Conservation (phyloP, 2,113 vertebrate species). For the Ictidomys tridecemlineatus region DNA sequence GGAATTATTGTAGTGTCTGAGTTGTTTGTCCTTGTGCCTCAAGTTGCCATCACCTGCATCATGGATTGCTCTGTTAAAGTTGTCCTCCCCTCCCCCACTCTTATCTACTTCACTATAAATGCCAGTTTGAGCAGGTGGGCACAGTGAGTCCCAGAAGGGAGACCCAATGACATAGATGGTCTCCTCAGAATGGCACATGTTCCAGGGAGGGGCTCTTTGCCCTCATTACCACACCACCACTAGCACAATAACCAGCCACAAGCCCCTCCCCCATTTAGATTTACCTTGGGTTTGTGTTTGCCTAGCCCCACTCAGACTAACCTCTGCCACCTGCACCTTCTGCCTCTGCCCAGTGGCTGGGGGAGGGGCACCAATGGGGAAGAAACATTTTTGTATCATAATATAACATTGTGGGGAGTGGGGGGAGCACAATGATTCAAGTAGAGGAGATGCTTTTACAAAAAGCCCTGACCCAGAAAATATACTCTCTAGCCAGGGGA, state of each 20-base stretch:
- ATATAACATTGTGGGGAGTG: slow-evolving; percentile 76
- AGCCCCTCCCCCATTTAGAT: background rate
- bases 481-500: background rate
- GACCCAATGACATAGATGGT: background rate
- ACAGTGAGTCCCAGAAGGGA: background rate
- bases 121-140: background rate
- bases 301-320: background rate
- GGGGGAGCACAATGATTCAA: slow-evolving; percentile 69
- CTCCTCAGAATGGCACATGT: background rate
- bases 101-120: slow-evolving; percentile 60
- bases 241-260: background rate
- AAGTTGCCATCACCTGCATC: background rate
- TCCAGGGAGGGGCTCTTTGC: background rate
- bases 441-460: slow-evolving; percentile 74
- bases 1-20: background rate
- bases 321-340: slow-evolving; percentile 69
- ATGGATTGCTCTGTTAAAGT: background rate
- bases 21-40: background rate
- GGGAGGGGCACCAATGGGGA: background rate
- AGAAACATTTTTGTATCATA: slow-evolving; percentile 66
- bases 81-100: background rate
- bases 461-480: slow-evolving; percentile 59
- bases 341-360: background rate
- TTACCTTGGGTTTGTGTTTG: background rate
- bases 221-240: too few species aligned